Percentiles rank a stretch among this genome's conserved stretches.
phyloP scores from a whole-genome alignment of 1,140 invertebrate genomes.

The Ylistrum balloti region DNA sequence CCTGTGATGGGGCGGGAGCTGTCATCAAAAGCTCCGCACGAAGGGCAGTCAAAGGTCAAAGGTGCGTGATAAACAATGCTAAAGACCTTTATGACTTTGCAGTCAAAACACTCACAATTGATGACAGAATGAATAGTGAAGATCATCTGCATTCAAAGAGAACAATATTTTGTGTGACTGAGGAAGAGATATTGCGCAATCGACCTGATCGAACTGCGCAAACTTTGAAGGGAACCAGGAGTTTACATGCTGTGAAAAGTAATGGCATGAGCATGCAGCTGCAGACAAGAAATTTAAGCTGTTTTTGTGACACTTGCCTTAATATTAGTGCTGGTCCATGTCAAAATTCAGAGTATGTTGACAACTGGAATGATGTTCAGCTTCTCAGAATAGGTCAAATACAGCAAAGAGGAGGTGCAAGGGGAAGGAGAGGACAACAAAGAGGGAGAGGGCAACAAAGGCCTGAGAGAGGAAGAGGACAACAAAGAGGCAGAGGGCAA shows the following conservation, averaged over 20 bases:
- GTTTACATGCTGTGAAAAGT: constrained; percentile 48
- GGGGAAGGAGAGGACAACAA: no score
- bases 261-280: constrained; percentile 44
- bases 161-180: constrained; percentile 52
- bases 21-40: constrained; percentile 55
- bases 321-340: no score
- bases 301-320: constrained; percentile 54
- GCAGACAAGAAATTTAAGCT: constrained; percentile 45
- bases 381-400: no score
- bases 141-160: constrained; percentile 46
- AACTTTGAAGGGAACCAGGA: constrained; percentile 44
- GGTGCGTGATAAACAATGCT: constrained; percentile 41
- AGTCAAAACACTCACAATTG: constrained; percentile 14
- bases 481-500: no score
- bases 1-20: constrained; percentile 56
- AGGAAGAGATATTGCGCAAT: constrained; percentile 44
- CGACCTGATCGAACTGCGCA: constrained; percentile 11
- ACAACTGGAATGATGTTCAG: no score
- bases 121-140: background rate
- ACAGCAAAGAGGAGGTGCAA: no score
- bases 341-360: no score
- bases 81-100: constrained; percentile 49
- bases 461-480: no score
- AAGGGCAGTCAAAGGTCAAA: constrained; percentile 25
- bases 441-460: no score